Evolutionary conservation across 1,140 invertebrate species (phyloP).

Genomic region (Piezodorus guildinii): DNA sequence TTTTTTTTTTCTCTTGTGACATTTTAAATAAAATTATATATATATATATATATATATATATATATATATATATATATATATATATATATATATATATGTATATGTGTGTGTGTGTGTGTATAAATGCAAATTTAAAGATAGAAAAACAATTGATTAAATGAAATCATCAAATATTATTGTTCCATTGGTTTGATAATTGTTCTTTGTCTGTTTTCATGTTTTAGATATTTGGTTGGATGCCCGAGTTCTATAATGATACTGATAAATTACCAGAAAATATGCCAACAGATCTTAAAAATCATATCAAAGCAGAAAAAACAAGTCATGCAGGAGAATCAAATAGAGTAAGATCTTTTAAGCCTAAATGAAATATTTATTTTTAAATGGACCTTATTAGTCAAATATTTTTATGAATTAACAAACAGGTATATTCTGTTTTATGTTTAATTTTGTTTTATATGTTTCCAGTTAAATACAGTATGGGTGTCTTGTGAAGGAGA

Average conservation of each 20-base stretch:
- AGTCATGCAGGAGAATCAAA: slow-evolving; percentile 31
- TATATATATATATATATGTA: too few species aligned
- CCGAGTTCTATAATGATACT: slow-evolving; percentile 61
- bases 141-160: too few species aligned
- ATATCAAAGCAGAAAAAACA: slow-evolving; percentile 41
- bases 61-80: too few species aligned
- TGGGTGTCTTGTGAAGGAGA: slow-evolving; percentile 83
- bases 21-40: too few species aligned
- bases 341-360: not conserved
- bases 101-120: too few species aligned
- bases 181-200: not conserved
- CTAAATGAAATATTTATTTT: not conserved
- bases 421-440: too few species aligned
- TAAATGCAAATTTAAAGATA: too few species aligned
- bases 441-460: not conserved
- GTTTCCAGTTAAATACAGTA: slow-evolving; percentile 49
- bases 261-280: slow-evolving; percentile 53
- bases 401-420: not conserved
- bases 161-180: slow-evolving; percentile 8
- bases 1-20: too few species aligned
- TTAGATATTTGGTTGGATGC: slow-evolving; percentile 71
- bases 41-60: too few species aligned
- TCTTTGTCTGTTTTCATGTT: slow-evolving; percentile 23
- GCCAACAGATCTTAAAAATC: slow-evolving; percentile 59
- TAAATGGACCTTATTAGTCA: not conserved